phyloP scores from a whole-genome alignment of 2,113 vertebrate species.

The Xiphophorus couchianus region DNA sequence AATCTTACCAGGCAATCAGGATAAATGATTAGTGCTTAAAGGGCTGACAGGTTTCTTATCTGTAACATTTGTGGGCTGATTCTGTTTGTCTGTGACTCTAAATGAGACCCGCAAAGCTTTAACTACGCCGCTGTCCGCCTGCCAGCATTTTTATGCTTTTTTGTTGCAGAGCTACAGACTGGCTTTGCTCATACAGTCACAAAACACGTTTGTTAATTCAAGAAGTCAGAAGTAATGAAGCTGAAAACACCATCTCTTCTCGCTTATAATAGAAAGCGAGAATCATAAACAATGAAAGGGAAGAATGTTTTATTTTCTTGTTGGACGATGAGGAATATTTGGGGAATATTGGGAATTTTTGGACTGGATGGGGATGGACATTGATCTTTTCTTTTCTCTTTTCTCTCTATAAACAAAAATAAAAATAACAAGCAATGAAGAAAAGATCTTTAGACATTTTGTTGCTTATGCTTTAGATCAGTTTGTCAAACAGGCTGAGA shows the following conservation, averaged over 20 bases:
- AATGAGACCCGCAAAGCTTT: not conserved
- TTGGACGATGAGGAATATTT: too few species aligned
- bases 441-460: too few species aligned
- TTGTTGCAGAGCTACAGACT: not conserved
- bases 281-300: not conserved
- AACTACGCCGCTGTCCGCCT: not conserved
- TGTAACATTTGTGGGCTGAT: slow-evolving; percentile 19
- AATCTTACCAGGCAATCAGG: slow-evolving; percentile 39
- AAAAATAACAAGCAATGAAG: too few species aligned
- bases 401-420: not conserved
- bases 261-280: not conserved
- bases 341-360: too few species aligned
- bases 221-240: not conserved
- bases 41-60: slow-evolving; percentile 37
- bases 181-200: not conserved
- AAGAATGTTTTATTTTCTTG: not conserved
- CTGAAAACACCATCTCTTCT: not conserved
- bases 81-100: slow-evolving; percentile 3
- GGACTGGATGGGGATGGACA: not conserved
- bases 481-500: too few species aligned
- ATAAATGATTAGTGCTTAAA: slow-evolving; percentile 34
- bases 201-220: not conserved
- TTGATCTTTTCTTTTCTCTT: not conserved
- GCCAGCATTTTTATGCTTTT: not conserved
- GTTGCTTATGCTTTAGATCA: too few species aligned